phyloP scores from a whole-genome alignment of 2,888 invertebrate species.

The Sphaeridia pumilis region DNA sequence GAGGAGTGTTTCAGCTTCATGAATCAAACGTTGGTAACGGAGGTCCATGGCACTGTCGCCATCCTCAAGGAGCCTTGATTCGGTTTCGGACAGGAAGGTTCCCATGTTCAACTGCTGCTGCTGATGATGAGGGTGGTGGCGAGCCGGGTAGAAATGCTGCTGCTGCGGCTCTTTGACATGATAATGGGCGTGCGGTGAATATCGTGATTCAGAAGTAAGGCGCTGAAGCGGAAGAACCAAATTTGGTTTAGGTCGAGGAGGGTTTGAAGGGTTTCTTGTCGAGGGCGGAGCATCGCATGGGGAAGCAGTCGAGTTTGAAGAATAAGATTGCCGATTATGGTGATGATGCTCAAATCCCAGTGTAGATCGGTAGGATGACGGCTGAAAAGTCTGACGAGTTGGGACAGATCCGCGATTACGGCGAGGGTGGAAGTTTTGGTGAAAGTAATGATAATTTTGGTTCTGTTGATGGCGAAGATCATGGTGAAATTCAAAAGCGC shows the following conservation, averaged over 20 bases:
- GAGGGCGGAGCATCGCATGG: neutral
- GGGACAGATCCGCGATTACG: neutral
- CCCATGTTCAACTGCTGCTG: slow-evolving; percentile 21
- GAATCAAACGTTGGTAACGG: slow-evolving; percentile 34
- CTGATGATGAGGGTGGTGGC: neutral
- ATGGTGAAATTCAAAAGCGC: slow-evolving; percentile 16
- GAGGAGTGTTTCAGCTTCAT: slow-evolving; percentile 32
- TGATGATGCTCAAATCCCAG: too few species aligned
- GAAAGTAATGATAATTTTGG: neutral
- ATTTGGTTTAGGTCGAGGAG: neutral
- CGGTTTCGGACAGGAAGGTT: slow-evolving; percentile 34
- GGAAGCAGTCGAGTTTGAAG: neutral
- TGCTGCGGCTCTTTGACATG: neutral
- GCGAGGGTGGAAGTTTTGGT: neutral
- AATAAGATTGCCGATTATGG: neutral
- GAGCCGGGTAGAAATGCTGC: neutral
- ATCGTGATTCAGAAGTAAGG: neutral
- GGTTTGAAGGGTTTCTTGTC: too few species aligned
- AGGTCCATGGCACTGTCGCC: slow-evolving; percentile 27
- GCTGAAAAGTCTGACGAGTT: neutral
- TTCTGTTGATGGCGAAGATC: neutral
- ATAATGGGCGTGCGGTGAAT: neutral
- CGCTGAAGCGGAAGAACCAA: neutral
- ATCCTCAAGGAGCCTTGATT: slow-evolving; percentile 31
- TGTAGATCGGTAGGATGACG: too few species aligned